Evolutionary conservation across 2,888 invertebrate species (phyloP).

Genomic region (Agrochola lota): DNA sequence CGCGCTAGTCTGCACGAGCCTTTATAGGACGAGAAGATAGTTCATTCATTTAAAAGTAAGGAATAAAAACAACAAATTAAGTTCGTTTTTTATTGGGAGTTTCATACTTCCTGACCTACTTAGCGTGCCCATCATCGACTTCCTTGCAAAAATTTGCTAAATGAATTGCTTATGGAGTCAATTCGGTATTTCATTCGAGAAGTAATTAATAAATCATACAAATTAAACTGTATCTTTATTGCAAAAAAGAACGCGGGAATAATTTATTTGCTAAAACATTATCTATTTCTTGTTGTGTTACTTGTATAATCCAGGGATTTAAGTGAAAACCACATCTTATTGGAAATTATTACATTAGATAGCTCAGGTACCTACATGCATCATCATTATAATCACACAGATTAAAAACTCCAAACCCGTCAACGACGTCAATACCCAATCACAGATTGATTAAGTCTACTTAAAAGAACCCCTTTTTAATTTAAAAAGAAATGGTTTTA

Average conservation of each 20-base stretch:
- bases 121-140: neutral
- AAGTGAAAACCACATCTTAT: neutral
- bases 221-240: neutral
- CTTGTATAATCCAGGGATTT: neutral
- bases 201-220: neutral
- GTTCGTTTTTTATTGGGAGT: too few relatives aligned
- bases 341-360: neutral
- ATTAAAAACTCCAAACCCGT: neutral
- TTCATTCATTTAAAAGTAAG: too few relatives aligned
- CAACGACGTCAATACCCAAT: slow-evolving; percentile 4
- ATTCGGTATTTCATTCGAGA: neutral
- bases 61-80: too few relatives aligned
- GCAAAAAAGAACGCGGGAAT: neutral
- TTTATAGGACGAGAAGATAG: too few relatives aligned
- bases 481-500: slow-evolving; percentile 54
- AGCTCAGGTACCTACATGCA: too few relatives aligned
- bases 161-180: neutral
- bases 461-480: slow-evolving; percentile 38
- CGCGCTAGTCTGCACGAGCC: too few relatives aligned
- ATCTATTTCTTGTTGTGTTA: neutral
- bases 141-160: neutral
- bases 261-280: neutral
- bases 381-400: neutral
- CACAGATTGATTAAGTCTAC: slow-evolving; percentile 17
- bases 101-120: too few relatives aligned